Conservation (phyloP, 2,888 invertebrate genomes). For the Chirona hameri region DNA sequence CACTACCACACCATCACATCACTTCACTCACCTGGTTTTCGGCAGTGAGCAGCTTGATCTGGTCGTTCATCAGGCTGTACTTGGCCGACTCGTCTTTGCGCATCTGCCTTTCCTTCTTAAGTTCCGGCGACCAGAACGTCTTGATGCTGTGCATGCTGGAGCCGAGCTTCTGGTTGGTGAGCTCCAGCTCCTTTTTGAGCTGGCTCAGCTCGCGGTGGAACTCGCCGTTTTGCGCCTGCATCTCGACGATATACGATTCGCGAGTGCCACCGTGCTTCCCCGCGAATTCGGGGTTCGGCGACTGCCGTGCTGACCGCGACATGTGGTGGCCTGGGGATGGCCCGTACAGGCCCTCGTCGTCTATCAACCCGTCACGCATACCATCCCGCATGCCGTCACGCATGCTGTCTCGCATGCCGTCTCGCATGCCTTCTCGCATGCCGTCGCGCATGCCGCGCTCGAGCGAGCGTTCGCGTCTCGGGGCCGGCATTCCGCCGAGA, state of each 20-base stretch:
- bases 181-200: slow-evolving; percentile 87
- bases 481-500: slow-evolving; percentile 40
- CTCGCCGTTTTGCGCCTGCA: slow-evolving; percentile 91
- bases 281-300: slow-evolving; percentile 62
- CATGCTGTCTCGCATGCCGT: slow-evolving; percentile 52
- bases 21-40: slow-evolving; percentile 81
- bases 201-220: slow-evolving; percentile 87
- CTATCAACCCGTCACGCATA: slow-evolving; percentile 33
- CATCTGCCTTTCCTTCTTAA: slow-evolving; percentile 94
- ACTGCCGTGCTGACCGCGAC: slow-evolving; percentile 56
- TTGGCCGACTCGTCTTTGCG: slow-evolving; percentile 97
- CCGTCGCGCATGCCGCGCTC: slow-evolving; percentile 58
- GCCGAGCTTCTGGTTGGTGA: slow-evolving; percentile 95
- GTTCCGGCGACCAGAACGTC: slow-evolving; percentile 99
- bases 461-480: slow-evolving; percentile 56
- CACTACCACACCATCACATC: background rate
- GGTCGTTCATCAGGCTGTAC: slow-evolving; percentile 93
- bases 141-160: slow-evolving; percentile 99
- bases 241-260: slow-evolving; percentile 72
- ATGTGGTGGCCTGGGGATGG: slow-evolving; percentile 46
- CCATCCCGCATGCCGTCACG: slow-evolving; percentile 52
- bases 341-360: slow-evolving; percentile 46
- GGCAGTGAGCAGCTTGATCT: slow-evolving; percentile 89
- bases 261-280: slow-evolving; percentile 48
- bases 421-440: slow-evolving; percentile 38